Conservation (phyloP, 2,888 invertebrate species). For the Achlya flavicornis region DNA sequence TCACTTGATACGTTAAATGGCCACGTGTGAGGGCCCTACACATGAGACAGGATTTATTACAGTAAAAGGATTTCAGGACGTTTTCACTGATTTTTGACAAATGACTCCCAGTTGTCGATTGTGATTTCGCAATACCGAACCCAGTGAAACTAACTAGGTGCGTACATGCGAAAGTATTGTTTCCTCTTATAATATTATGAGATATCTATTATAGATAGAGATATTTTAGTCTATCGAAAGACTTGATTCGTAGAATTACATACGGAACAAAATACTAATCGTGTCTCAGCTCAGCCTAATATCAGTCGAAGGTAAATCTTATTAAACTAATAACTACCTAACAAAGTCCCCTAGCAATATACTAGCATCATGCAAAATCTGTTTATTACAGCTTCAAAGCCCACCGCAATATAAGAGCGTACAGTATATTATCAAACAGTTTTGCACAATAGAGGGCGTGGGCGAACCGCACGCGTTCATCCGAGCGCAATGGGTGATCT, state of each 20-base stretch:
- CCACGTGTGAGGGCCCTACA: background rate
- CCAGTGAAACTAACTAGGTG: too few species aligned
- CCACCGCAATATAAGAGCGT: conserved; percentile 1
- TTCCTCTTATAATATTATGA: too few species aligned
- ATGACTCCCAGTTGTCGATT: too few species aligned
- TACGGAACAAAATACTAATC: too few species aligned
- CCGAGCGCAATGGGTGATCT: conserved; percentile 9
- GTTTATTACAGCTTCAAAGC: conserved; percentile 8
- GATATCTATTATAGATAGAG: too few species aligned
- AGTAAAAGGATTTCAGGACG: background rate
- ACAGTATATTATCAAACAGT: conserved; percentile 25
- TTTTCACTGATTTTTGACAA: background rate
- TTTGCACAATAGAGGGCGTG: conserved; percentile 22
- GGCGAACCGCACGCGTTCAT: conserved; percentile 13
- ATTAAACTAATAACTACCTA: background rate
- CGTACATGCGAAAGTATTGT: too few species aligned
- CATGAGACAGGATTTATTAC: background rate
- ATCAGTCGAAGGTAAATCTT: too few species aligned
- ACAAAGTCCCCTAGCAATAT: background rate
- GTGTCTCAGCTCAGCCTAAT: too few species aligned
- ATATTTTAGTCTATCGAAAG: too few species aligned
- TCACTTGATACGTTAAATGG: background rate
- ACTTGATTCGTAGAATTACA: too few species aligned
- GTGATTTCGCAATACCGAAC: background rate
- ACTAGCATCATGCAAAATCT: background rate